Conservation (phyloP, 2,888 invertebrate genomes). For the Lithodes maja region DNA sequence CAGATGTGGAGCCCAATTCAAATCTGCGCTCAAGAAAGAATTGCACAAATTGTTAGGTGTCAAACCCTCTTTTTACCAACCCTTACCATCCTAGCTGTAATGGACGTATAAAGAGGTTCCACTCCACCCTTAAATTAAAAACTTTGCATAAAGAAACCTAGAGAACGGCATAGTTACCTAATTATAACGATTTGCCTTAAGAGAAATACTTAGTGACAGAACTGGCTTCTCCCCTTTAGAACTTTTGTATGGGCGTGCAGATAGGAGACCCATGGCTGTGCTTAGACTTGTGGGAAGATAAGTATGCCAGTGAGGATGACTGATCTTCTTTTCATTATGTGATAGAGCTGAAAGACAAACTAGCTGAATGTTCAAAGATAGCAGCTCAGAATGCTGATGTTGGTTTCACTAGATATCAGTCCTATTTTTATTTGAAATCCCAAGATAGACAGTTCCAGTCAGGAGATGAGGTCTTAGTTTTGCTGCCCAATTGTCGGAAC, state of each 20-base stretch:
- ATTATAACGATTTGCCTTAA: conserved; percentile 21
- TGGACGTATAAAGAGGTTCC: neutral
- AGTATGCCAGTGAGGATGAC: neutral
- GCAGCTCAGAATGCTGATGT: conserved; percentile 12
- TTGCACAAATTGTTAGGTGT: conserved; percentile 23
- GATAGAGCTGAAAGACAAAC: neutral
- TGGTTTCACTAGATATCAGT: neutral
- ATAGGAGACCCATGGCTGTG: neutral
- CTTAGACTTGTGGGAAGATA: conserved; percentile 13
- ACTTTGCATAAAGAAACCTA: conserved; percentile 20
- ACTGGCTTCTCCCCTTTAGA: conserved; percentile 1
- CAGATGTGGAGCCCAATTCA: conserved; percentile 38
- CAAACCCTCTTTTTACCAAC: neutral
- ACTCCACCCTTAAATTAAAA: neutral
- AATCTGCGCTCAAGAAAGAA: neutral
- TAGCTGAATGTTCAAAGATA: conserved; percentile 7
- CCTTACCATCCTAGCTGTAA: conserved; percentile 16
- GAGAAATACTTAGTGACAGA: conserved; percentile 34
- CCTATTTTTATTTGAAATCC: conserved; percentile 2
- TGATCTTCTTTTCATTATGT: neutral
- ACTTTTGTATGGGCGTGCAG: neutral
- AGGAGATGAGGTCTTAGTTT: conserved; percentile 6
- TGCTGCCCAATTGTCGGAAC: neutral
- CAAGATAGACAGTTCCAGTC: conserved; percentile 9
- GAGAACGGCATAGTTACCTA: conserved; percentile 44